Evolutionary conservation across 2,113 vertebrate species (phyloP).

Genomic region (Alligator mississippiensis): DNA sequence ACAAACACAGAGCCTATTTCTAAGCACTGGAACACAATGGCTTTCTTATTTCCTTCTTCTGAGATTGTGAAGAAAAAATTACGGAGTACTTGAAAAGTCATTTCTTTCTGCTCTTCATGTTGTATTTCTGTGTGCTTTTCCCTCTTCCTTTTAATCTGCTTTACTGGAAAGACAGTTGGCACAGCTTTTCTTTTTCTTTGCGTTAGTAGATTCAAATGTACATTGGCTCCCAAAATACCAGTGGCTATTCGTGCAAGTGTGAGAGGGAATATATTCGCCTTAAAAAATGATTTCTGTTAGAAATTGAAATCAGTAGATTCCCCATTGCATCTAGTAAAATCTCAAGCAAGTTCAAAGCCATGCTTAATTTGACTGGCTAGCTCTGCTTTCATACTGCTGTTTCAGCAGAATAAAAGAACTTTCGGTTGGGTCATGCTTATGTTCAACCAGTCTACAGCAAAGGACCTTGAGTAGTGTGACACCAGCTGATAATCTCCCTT

Average conservation of each 20-base stretch:
- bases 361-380: conserved; percentile 18
- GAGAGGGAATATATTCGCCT: neutral
- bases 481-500: neutral
- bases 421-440: conserved; percentile 24
- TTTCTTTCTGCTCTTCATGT: neutral
- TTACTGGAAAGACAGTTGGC: neutral
- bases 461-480: neutral
- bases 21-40: neutral
- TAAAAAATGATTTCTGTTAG: neutral
- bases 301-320: conserved; percentile 1
- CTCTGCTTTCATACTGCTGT: neutral
- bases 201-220: neutral
- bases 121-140: neutral
- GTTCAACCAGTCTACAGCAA: neutral
- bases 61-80: neutral
- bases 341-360: conserved; percentile 24
- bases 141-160: neutral
- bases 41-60: neutral
- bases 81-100: neutral
- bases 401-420: neutral
- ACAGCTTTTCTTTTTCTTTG: neutral
- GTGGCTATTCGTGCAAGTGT: neutral
- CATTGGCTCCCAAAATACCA: neutral
- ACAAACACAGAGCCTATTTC: neutral
- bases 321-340: neutral